Evolutionary conservation across 2,888 invertebrate genomes (phyloP).

Genomic region (Chrysomela aeneicollis): DNA sequence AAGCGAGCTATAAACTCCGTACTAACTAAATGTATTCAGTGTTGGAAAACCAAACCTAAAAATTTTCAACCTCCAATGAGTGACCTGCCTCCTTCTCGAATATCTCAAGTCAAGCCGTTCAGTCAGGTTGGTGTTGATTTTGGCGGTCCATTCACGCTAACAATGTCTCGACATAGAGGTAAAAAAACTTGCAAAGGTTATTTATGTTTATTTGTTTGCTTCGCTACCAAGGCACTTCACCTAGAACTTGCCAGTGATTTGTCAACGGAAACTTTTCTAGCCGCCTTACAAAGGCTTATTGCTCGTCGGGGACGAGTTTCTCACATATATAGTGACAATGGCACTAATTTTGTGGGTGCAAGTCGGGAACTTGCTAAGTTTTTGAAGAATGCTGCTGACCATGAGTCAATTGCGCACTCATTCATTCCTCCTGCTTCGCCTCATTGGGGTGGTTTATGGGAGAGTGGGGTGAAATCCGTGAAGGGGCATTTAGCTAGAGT

Average conservation of each 20-base stretch:
- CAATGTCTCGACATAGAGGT: slow-evolving; percentile 13
- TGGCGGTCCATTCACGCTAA: slow-evolving; percentile 11
- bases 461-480: not conserved
- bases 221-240: too few relatives aligned
- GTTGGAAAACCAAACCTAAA: too few relatives aligned
- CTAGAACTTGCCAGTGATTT: slow-evolving; percentile 6
- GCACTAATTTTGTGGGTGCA: not conserved
- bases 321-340: not conserved
- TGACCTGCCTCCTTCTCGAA: not conserved
- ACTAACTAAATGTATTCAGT: slow-evolving; percentile 14
- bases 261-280: not conserved
- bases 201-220: slow-evolving; percentile 1
- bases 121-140: too few relatives aligned
- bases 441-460: not conserved
- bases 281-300: not conserved
- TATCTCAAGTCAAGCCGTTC: slow-evolving; percentile 11
- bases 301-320: not conserved
- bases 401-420: not conserved
- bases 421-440: not conserved
- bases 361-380: not conserved
- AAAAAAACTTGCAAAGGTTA: not conserved
- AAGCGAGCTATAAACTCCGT: slow-evolving; percentile 14
- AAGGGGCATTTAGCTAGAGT: too few relatives aligned
- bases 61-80: slow-evolving; percentile 5
- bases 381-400: too few relatives aligned